Percentiles rank a stretch among this genome's conserved stretches.
Evolutionary conservation across 2,113 vertebrate genomes (phyloP).

Genomic region (Dissostichus mawsoni): DNA sequence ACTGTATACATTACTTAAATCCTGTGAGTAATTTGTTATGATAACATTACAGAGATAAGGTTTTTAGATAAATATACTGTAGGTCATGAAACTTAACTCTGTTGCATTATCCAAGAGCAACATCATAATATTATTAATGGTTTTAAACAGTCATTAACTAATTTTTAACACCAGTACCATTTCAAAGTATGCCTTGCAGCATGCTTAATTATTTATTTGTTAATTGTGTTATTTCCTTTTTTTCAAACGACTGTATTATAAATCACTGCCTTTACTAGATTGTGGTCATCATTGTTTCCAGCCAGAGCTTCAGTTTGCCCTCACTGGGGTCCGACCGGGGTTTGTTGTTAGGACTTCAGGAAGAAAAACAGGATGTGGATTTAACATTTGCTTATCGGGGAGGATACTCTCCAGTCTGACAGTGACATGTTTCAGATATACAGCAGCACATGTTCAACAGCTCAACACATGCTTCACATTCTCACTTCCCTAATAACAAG

Average conservation of each 20-base stretch:
- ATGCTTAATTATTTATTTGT: neutral
- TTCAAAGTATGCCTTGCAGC: neutral
- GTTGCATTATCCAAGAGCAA: neutral
- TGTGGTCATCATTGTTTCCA: neutral
- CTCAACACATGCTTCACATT: slow-evolving; percentile 10
- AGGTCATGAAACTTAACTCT: neutral
- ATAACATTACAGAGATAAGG: too few species aligned
- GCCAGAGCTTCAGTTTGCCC: slow-evolving; percentile 4
- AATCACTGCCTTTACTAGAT: neutral
- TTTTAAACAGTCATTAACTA: neutral
- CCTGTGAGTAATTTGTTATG: neutral
- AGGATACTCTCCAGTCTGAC: slow-evolving; percentile 2
- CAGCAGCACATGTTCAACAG: slow-evolving; percentile 8
- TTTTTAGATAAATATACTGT: neutral
- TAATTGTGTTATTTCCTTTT: too few species aligned
- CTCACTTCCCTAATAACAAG: slow-evolving; percentile 45
- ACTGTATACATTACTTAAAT: neutral
- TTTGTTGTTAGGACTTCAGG: slow-evolving; percentile 49
- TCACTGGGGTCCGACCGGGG: slow-evolving; percentile 17
- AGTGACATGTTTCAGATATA: slow-evolving; percentile 7
- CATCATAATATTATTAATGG: neutral
- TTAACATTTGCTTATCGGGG: slow-evolving; percentile 11
- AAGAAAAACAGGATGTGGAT: slow-evolving; percentile 49
- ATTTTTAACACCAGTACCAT: neutral
- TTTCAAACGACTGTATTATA: neutral